These are phyloP conservation scores for Myrmecobius fasciatus DNA, from an alignment of 2,113 vertebrate species.

Conservation along the genomic window DNA sequence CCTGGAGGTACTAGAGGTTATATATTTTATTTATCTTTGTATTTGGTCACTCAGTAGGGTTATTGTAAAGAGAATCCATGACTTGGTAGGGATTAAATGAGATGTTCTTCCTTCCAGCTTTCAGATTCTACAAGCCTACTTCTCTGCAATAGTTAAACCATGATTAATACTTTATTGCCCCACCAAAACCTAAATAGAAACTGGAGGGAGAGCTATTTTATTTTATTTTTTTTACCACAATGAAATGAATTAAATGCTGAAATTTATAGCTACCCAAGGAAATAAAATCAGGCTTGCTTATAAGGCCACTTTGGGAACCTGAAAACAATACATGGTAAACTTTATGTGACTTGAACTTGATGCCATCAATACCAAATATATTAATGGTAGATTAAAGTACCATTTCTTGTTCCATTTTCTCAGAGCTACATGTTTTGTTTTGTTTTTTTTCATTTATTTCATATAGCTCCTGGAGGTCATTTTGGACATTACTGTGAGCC, in stretches of 20 bases:
- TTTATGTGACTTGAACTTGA: slow-evolving; percentile 10
- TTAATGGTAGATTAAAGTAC: background rate
- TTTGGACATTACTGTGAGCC: background rate
- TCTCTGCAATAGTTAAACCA: background rate
- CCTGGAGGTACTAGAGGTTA: background rate
- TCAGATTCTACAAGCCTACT: background rate
- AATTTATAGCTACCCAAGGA: slow-evolving; percentile 29
- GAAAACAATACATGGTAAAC: slow-evolving; percentile 18
- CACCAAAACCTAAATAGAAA: background rate
- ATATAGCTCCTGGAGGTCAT: background rate
- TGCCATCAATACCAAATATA: background rate
- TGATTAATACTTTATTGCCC: background rate
- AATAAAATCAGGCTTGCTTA: slow-evolving; percentile 45
- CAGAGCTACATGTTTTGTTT: background rate
- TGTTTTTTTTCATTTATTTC: slow-evolving; percentile 5
- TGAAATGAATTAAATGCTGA: slow-evolving; percentile 37
- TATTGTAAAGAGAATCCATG: background rate
- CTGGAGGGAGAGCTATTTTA: background rate
- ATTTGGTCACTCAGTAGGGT: background rate
- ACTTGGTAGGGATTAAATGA: background rate
- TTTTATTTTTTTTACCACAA: slow-evolving; percentile 36
- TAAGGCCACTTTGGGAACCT: slow-evolving; percentile 28
- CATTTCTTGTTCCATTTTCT: slow-evolving; percentile 6
- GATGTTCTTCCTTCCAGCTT: background rate
- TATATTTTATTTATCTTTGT: background rate